Evolutionary conservation across 2,797 vertebrate species (phyloP).

Genomic region (Allobates femoralis): DNA sequence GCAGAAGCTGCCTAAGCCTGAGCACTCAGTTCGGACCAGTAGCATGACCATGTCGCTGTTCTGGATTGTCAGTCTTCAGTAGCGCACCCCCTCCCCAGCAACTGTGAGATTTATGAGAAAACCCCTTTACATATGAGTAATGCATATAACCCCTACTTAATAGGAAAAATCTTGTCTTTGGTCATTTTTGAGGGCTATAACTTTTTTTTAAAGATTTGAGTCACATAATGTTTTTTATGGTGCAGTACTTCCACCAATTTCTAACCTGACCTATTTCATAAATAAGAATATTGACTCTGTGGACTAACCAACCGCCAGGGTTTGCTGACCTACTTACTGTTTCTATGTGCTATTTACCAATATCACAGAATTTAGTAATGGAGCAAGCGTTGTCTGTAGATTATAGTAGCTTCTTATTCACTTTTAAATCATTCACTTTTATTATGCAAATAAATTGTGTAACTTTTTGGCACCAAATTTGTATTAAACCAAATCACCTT

Average conservation of each 20-base stretch:
- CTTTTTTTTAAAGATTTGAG: background rate
- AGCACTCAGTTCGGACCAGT: no score
- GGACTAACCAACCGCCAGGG: background rate
- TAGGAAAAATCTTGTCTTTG: background rate
- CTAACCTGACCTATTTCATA: background rate
- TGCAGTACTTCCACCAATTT: background rate
- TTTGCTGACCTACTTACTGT: background rate
- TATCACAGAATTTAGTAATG: background rate
- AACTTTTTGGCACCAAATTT: background rate
- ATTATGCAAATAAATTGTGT: background rate
- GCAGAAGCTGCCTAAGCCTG: no score
- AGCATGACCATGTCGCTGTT: no score
- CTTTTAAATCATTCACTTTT: background rate
- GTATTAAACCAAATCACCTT: background rate
- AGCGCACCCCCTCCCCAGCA: no score
- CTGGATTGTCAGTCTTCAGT: no score
- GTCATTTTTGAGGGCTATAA: background rate
- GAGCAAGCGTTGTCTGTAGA: background rate
- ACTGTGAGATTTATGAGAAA: no score
- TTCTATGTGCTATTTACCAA: background rate
- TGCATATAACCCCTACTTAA: background rate
- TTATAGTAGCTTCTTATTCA: background rate
- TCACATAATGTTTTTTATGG: constrained; percentile 13
- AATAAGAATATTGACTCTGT: background rate
- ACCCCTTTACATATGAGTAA: background rate